These are phyloP conservation scores for Euura saliciscinereae DNA, from an alignment of 1,140 invertebrate genomes.

Conservation along the genomic window DNA sequence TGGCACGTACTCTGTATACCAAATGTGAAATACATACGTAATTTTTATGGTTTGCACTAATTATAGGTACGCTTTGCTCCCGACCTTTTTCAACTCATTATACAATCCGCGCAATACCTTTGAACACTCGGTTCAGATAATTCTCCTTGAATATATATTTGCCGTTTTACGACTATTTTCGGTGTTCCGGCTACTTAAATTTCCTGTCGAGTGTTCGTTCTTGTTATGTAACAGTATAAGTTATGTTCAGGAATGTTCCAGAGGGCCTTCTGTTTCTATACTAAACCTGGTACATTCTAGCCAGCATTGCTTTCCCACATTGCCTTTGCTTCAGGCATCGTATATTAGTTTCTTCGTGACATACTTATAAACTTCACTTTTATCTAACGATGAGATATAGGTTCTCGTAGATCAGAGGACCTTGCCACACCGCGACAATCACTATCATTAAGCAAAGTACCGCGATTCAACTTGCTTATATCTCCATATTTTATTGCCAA, in stretches of 20 bases:
- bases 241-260: neutral
- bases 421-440: neutral
- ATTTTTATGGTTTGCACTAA: neutral
- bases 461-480: neutral
- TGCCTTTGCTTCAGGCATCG: neutral
- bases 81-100: neutral
- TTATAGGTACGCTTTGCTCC: neutral
- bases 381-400: neutral
- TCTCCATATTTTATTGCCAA: conserved; percentile 5
- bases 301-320: neutral
- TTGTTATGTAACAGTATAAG: neutral
- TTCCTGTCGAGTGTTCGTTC: neutral
- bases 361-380: conserved; percentile 1
- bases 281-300: neutral
- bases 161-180: neutral
- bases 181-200: neutral
- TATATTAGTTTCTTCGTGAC: neutral
- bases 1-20: neutral
- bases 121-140: neutral
- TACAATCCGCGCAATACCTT: neutral
- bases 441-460: neutral
- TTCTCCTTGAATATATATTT: neutral
- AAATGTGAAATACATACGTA: neutral
- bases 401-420: neutral
- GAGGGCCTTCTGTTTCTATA: neutral